Evolutionary conservation across 1,140 invertebrate genomes (phyloP), one percentile per base, ranked within the genome.

Genomic region (Panagrolaimus sp.): DNA sequence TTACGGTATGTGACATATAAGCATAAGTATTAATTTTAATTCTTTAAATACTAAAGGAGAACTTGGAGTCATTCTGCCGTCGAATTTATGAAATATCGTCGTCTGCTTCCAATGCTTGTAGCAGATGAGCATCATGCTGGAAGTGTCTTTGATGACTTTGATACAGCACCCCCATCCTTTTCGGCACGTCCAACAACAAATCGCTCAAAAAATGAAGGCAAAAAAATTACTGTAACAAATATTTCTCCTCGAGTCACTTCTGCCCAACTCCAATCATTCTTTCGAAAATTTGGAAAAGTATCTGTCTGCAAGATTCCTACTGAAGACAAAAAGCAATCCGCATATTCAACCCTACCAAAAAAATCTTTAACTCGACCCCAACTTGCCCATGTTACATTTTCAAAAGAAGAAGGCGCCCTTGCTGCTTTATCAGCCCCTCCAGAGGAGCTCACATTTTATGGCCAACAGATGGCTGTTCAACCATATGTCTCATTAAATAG

Each of bases 61-160:
- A 82, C 82, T 14, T 82, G 82, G 81, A 80, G 77, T 13, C 80
- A 83, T 65, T 83, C 81, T 1, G 80, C 80, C n/a, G 80, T 82
- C 1, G 80, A 82, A 64, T 82, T 82, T 53, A 82, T 82, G 77
- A 82, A 82, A 63, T 82, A 82, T 65, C 68, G 80, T 11, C 68
- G 78, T 1, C 67, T 81, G n/a, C 64, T 82, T 9, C 80, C 80
- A 1, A 80, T 80, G 81, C 62, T 82, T 14, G 74, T 82, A 5
- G 75, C 75, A 5, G 82, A 83, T 69, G 81, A 82, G 67, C 70
- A 79, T 46, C 74, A 77, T 43, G 38, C 66, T 38, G 79, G 79
- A 3, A 64, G 51, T 38, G 78, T 77, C 11, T 82, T 82, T 63
- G 80, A 82, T 53, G 78, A 74, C 61, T 81, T 77, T 57, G 77